Percentiles rank a stretch among this genome's conserved stretches.
Evolutionary conservation across 2,113 vertebrate genomes (phyloP).

Genomic region (Aix galericulata): DNA sequence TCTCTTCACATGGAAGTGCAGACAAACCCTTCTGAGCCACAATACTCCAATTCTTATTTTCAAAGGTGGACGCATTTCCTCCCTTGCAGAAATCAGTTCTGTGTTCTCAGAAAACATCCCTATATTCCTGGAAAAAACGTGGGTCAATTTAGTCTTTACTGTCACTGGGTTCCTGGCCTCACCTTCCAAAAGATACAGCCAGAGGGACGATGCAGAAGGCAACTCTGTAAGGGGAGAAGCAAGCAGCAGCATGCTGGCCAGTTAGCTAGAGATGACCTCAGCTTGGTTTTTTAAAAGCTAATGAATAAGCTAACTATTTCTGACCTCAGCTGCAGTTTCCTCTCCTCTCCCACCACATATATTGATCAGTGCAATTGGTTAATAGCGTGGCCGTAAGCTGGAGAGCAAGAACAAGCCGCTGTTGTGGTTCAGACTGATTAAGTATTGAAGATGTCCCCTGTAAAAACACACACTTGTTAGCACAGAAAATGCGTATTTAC

Average conservation of each 20-base stretch:
- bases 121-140: background rate
- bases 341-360: accelerated
- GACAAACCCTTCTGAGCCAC: background rate
- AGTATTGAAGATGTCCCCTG: background rate
- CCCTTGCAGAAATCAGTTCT: background rate
- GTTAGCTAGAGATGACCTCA: background rate
- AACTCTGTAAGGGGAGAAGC: background rate
- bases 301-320: background rate
- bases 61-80: background rate
- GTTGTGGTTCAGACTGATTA: background rate
- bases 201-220: background rate
- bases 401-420: background rate
- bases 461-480: background rate
- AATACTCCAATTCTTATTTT: background rate
- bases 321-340: background rate
- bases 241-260: background rate
- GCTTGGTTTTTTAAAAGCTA: background rate
- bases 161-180: background rate
- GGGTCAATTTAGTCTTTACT: background rate
- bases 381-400: background rate
- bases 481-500: background rate
- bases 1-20: background rate
- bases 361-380: background rate
- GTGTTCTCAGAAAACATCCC: background rate
- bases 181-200: background rate